Percentiles rank a stretch among this genome's conserved stretches.
phyloP scores from a whole-genome alignment of 2,888 invertebrate species.

The Drosophila cracens region DNA sequence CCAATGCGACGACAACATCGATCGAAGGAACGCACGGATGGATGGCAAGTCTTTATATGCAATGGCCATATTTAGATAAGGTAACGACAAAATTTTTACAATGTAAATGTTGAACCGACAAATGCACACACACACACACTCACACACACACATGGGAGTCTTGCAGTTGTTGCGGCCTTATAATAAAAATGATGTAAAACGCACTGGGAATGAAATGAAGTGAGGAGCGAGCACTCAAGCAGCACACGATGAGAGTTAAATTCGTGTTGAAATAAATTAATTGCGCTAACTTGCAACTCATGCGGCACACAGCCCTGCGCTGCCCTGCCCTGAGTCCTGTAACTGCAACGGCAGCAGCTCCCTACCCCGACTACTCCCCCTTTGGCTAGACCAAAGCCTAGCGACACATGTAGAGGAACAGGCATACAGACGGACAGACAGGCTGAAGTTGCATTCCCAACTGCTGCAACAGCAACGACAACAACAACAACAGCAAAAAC shows the following conservation, averaged over 20 bases:
- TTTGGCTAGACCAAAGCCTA: constrained; percentile 55
- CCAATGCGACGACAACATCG: constrained; percentile 27
- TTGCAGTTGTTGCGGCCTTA: constrained; percentile 20
- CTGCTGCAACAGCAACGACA: constrained; percentile 20
- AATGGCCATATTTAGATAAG: constrained; percentile 78
- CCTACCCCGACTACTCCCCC: not conserved
- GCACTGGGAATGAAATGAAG: constrained; percentile 54
- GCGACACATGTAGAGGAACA: constrained; percentile 42
- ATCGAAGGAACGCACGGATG: constrained; percentile 23
- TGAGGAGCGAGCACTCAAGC: constrained; percentile 59
- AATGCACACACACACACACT: constrained; percentile 25
- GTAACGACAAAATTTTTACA: constrained; percentile 77
- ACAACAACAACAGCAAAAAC: constrained; percentile 3
- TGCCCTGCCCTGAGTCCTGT: constrained; percentile 5
- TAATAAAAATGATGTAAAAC: constrained; percentile 73
- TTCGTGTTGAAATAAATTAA: constrained; percentile 81
- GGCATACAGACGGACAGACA: not conserved
- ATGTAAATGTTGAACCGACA: constrained; percentile 54
- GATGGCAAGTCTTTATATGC: constrained; percentile 73
- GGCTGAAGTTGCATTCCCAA: constrained; percentile 52
- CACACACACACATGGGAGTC: constrained; percentile 2
- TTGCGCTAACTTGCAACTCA: constrained; percentile 81
- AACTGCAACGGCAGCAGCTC: constrained; percentile 5
- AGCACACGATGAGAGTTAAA: constrained; percentile 77
- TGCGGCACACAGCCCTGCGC: constrained; percentile 58